phyloP scores from a whole-genome alignment of 2,888 invertebrate genomes.

The Hyposoter didymator region DNA sequence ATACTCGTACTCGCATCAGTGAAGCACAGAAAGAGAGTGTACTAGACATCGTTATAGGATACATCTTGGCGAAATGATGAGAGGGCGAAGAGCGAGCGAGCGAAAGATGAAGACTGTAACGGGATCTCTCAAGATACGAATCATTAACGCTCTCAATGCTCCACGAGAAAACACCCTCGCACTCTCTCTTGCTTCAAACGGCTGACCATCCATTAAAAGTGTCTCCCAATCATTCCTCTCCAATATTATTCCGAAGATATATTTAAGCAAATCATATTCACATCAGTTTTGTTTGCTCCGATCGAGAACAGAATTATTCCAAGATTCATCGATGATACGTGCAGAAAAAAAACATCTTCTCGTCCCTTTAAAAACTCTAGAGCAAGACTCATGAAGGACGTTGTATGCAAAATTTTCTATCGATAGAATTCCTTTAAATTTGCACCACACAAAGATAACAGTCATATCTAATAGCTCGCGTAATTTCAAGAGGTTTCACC shows the following conservation, averaged over 20 bases:
- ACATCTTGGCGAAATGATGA: conserved; percentile 53
- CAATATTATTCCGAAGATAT: background rate
- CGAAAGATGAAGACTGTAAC: conserved; percentile 72
- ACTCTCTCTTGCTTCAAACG: background rate
- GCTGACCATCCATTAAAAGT: background rate
- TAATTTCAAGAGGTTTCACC: too few species aligned
- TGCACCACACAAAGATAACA: too few species aligned
- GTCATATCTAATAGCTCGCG: too few species aligned
- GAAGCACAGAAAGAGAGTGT: conserved; percentile 49
- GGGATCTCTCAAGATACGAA: conserved; percentile 78
- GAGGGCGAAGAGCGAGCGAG: conserved; percentile 70
- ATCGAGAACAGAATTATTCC: background rate
- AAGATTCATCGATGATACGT: background rate
- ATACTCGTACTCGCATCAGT: conserved; percentile 25
- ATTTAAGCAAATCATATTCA: background rate
- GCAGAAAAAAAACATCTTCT: background rate
- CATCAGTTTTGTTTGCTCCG: background rate
- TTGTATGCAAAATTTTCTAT: too few species aligned
- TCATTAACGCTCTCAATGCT: conserved; percentile 75
- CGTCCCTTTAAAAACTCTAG: background rate
- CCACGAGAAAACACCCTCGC: conserved; percentile 64
- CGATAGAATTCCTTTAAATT: too few species aligned
- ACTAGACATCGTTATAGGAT: conserved; percentile 30
- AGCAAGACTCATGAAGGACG: too few species aligned
- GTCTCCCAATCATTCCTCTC: background rate